These are phyloP conservation scores for Junonia oenone DNA, from an alignment of 2,888 invertebrate species.

Conservation along the genomic window DNA sequence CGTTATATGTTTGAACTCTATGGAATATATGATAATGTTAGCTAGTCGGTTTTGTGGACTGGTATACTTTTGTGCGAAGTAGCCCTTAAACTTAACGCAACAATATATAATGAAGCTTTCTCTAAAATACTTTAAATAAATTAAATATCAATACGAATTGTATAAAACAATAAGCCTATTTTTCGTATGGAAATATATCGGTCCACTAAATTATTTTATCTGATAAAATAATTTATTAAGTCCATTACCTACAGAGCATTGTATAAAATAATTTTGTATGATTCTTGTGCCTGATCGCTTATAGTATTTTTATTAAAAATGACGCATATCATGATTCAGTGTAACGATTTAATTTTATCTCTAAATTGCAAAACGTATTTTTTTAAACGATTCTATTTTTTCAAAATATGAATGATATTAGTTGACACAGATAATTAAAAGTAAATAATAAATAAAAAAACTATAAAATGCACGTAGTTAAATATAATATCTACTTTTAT, in stretches of 20 bases:
- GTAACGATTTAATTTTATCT: slow-evolving; percentile 39
- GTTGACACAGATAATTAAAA: slow-evolving; percentile 17
- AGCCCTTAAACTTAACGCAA: neutral
- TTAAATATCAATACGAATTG: neutral
- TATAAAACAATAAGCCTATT: neutral
- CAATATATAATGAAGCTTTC: neutral
- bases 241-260: slow-evolving; percentile 7
- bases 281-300: slow-evolving; percentile 10
- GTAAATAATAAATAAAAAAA: slow-evolving; percentile 21
- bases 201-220: slow-evolving; percentile 9
- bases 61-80: neutral
- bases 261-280: slow-evolving; percentile 16
- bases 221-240: slow-evolving; percentile 6
- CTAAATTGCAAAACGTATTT: slow-evolving; percentile 34
- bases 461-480: slow-evolving; percentile 41
- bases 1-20: slow-evolving; percentile 5
- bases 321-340: slow-evolving; percentile 37
- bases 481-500: slow-evolving; percentile 37
- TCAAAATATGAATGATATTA: slow-evolving; percentile 13
- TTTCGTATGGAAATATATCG: slow-evolving; percentile 2
- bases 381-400: slow-evolving; percentile 29
- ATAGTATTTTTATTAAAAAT: slow-evolving; percentile 17
- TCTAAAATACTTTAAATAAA: neutral
- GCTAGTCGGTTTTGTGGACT: neutral
- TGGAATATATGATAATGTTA: neutral